Conservation (phyloP, 2,888 invertebrate genomes). For the Melanchra persicariae region DNA sequence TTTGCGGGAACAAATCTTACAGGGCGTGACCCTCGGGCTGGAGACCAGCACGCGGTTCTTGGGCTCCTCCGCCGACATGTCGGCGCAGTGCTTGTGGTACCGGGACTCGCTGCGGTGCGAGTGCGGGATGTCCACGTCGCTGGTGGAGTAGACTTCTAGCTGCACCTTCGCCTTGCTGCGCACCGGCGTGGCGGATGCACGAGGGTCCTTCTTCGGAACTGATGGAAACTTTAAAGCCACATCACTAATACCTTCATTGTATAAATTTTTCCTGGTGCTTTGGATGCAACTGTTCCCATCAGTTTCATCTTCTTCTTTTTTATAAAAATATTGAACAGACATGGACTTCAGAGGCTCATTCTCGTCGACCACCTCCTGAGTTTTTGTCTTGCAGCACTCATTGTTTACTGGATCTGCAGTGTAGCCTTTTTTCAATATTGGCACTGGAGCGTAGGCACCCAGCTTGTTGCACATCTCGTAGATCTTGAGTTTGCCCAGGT, state of each 20-base stretch:
- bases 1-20: slow-evolving; percentile 11
- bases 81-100: slow-evolving; percentile 77
- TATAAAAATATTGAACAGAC: slow-evolving; percentile 37
- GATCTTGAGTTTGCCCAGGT: slow-evolving; percentile 41
- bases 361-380: slow-evolving; percentile 12
- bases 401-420: slow-evolving; percentile 1
- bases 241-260: slow-evolving; percentile 83
- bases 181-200: not conserved
- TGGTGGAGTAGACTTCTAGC: slow-evolving; percentile 29
- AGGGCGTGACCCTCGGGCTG: slow-evolving; percentile 5
- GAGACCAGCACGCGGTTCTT: not conserved
- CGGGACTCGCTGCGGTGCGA: slow-evolving; percentile 74
- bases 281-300: not conserved
- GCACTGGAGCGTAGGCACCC: slow-evolving; percentile 45
- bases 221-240: slow-evolving; percentile 48
- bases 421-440: slow-evolving; percentile 62
- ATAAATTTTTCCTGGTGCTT: slow-evolving; percentile 71
- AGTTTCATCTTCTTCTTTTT: slow-evolving; percentile 21
- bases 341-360: not conserved
- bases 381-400: slow-evolving; percentile 10
- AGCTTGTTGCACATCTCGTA: slow-evolving; percentile 20
- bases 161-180: slow-evolving; percentile 20
- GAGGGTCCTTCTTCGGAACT: not conserved
- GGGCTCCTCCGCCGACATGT: slow-evolving; percentile 7
- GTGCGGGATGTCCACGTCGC: slow-evolving; percentile 69